phyloP scores from a whole-genome alignment of 2,797 vertebrate genomes.

The Gymnothorax javanicus region DNA sequence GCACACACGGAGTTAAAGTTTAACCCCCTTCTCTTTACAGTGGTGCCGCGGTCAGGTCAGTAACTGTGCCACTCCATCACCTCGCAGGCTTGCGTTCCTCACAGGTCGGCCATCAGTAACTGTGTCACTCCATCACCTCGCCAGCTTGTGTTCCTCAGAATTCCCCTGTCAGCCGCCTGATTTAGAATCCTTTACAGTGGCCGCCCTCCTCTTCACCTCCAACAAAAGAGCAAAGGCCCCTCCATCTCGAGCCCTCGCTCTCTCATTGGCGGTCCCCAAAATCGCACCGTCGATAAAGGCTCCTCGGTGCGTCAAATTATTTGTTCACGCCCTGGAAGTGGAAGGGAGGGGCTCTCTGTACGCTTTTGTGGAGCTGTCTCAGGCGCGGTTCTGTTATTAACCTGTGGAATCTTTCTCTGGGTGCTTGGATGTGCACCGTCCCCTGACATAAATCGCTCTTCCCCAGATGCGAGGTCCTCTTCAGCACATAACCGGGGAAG shows the following conservation, averaged over 20 bases:
- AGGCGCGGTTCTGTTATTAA: not conserved
- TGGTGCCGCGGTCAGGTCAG: not conserved
- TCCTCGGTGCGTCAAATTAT: not conserved
- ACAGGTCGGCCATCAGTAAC: not conserved
- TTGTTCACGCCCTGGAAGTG: not conserved
- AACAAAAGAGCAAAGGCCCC: slow-evolving; percentile 4
- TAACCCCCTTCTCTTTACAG: not conserved
- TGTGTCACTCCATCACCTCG: not conserved
- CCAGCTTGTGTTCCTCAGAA: not conserved
- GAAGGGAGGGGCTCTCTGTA: slow-evolving; percentile 8
- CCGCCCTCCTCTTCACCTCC: not conserved
- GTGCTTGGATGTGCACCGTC: not conserved
- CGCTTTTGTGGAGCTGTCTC: not conserved
- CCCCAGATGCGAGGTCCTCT: not conserved
- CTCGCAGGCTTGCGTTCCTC: not conserved
- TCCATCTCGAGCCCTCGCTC: not conserved
- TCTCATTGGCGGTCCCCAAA: not conserved
- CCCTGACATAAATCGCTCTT: not conserved
- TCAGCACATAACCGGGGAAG: not conserved
- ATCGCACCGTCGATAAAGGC: not conserved
- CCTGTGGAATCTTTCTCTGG: not conserved
- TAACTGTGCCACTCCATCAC: not conserved
- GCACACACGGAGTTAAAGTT: slow-evolving; percentile 18
- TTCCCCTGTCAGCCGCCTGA: slow-evolving; percentile 9
- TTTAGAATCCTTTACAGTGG: slow-evolving; percentile 25